A percentile compares a stretch with the other conserved stretches of the same genome.
Evolutionary conservation across 2,888 invertebrate species (phyloP).

Genomic region (Beris morrisii): DNA sequence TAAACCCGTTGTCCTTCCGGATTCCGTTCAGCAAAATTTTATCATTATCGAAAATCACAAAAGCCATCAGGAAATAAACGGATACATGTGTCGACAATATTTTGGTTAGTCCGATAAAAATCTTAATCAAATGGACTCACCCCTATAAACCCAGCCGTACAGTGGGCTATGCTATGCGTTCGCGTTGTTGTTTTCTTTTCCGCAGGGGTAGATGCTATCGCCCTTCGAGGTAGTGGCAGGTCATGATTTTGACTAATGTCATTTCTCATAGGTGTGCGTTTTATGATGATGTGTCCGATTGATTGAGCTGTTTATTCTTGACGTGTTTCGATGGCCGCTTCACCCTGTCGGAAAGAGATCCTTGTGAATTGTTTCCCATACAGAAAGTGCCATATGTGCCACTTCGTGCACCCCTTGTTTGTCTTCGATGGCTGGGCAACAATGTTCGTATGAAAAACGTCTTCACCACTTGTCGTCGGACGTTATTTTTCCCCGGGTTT

Average conservation of each 20-base stretch:
- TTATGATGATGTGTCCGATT: conserved; percentile 28
- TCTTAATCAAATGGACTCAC: conserved; percentile 39
- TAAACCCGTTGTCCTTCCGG: too few relatives aligned
- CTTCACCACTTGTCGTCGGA: conserved; percentile 15
- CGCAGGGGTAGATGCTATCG: conserved; percentile 25
- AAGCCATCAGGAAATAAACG: conserved; percentile 50
- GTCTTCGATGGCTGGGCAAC: conserved; percentile 8
- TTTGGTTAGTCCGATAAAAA: conserved; percentile 56
- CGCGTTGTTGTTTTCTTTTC: conserved; percentile 1
- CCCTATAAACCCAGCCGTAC: conserved; percentile 1
- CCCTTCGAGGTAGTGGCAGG: conserved; percentile 8
- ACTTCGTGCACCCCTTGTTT: conserved; percentile 16
- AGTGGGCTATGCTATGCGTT: neutral
- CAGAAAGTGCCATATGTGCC: conserved; percentile 22
- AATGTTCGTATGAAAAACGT: conserved; percentile 2
- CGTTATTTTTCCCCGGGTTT: neutral
- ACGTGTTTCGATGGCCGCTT: neutral
- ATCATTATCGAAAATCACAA: conserved; percentile 25
- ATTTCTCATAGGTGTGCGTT: conserved; percentile 25
- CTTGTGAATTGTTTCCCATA: conserved; percentile 17
- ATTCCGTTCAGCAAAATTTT: conserved; percentile 5
- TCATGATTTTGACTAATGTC: conserved; percentile 5
- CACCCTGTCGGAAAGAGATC: conserved; percentile 21
- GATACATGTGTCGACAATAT: conserved; percentile 58
- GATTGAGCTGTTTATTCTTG: conserved; percentile 27